Base-by-base conservation (phyloP, 2,888 invertebrate genomes). In the Phengaris arion region DNA sequence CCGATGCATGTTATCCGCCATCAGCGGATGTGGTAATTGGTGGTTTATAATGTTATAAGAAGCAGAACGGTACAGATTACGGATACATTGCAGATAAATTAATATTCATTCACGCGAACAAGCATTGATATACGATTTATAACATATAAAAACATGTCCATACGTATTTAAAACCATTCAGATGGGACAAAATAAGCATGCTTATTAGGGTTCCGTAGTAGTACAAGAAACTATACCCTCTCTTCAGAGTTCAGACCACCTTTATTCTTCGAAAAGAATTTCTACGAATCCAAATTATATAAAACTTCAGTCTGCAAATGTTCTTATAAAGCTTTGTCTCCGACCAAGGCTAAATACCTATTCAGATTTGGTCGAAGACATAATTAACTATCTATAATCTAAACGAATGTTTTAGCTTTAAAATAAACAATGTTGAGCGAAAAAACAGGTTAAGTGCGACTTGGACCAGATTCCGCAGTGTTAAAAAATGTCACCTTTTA, bases 1-100 rank as follows among this genome's bases (percentile, higher is more conserved):
- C 59, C 59, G 59, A 22, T 59, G 59, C 48, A 48, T 10, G 59
- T 59, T 59, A 59, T 59, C 59, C 22, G 59, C 10, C 59, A 59
- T 15, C 59, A 9, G 22, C 59, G 59, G 59, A 22, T 8, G 59
- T 22, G 5, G 59, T 59, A 59, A 22, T 59, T 22, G 22, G 0
- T 9, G 59, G 22, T 9, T 22, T 57, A 57, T 57, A 22, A 10
- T 59, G 59, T 59, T 22, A 22, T 22, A 22, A 22, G 9, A 9
- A 22, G 59, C 59, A 5, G 10, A 59, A 59, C 54, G 54, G 13
- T 8, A 54, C 22, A 22, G 59, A 59, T 59, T 12, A 54, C 22
- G 59, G 59, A 59, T 59, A 59, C 59, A 2, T 22, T 9, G 59
- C 22, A 59, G 59, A 10, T 59, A 10, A 3, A 12, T 64, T 35